Conservation (phyloP, 1,140 invertebrate genomes). For the Drosophila punjabiensis region DNA sequence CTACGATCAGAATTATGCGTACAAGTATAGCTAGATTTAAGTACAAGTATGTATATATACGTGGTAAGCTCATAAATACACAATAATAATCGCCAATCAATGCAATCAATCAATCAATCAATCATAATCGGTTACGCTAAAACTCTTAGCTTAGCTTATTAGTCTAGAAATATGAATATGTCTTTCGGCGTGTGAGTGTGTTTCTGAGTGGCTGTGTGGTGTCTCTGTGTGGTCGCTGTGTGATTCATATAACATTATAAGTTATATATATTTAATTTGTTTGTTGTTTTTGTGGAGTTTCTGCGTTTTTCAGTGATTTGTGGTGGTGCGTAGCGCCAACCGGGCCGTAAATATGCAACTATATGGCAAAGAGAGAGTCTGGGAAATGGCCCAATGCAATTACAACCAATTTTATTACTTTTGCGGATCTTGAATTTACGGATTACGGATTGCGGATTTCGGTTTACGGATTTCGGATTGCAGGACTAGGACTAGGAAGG, state of each 20-base stretch:
- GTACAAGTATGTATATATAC: constrained; percentile 53
- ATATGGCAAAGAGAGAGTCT: constrained; percentile 53
- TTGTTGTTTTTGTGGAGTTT: constrained; percentile 10
- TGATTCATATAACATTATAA: constrained; percentile 4
- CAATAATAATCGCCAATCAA: constrained; percentile 70
- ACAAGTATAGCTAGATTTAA: constrained; percentile 42
- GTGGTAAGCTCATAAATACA: constrained; percentile 77
- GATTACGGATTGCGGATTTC: constrained; percentile 1
- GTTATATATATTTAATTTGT: constrained; percentile 4
- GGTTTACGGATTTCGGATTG: not conserved
- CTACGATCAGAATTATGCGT: constrained; percentile 46
- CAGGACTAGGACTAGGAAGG: not conserved
- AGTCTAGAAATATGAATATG: constrained; percentile 73
- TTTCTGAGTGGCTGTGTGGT: constrained; percentile 22
- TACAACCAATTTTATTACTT: constrained; percentile 51
- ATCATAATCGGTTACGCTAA: constrained; percentile 67
- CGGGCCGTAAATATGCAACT: constrained; percentile 66
- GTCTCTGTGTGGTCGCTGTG: constrained; percentile 39
- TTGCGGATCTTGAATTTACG: constrained; percentile 22
- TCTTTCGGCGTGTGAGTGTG: constrained; percentile 66
- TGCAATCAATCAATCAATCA: constrained; percentile 62
- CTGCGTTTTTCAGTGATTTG: constrained; percentile 15
- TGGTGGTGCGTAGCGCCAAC: constrained; percentile 52
- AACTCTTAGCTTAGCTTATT: constrained; percentile 64
- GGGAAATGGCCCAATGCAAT: constrained; percentile 47